Evolutionary conservation across 2,888 invertebrate species (phyloP).

Genomic region (Molorchus minor): DNA sequence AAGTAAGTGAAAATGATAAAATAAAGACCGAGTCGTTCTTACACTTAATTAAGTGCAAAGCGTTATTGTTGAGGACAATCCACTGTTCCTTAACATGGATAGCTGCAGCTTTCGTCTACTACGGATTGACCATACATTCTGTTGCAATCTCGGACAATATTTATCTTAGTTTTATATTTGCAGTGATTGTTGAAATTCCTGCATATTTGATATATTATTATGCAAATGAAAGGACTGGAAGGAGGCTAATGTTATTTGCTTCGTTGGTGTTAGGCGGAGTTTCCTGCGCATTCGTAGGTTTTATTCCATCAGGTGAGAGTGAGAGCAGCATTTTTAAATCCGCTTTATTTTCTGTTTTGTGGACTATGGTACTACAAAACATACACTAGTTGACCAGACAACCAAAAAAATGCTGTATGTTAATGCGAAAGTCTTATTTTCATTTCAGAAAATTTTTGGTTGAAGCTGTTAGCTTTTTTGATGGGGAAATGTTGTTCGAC

Average conservation of each 20-base stretch:
- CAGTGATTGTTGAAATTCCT: constrained; percentile 74
- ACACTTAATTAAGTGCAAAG: constrained; percentile 65
- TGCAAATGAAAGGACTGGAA: constrained; percentile 70
- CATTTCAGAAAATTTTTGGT: constrained; percentile 32
- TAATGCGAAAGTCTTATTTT: background rate
- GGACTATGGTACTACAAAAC: background rate
- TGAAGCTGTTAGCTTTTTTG: constrained; percentile 36
- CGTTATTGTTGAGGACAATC: constrained; percentile 66
- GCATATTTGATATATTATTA: constrained; percentile 72
- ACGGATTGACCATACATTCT: constrained; percentile 79
- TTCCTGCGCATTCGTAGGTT: constrained; percentile 63
- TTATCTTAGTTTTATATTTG: constrained; percentile 77
- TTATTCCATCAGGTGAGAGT: constrained; percentile 40
- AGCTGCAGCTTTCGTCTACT: constrained; percentile 79
- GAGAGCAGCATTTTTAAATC: constrained; percentile 4
- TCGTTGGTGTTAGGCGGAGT: constrained; percentile 70
- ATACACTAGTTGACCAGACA: background rate
- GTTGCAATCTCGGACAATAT: constrained; percentile 77
- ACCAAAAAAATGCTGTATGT: background rate
- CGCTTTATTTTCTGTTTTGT: background rate
- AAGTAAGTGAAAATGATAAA: constrained; percentile 9
- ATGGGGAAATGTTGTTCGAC: constrained; percentile 47
- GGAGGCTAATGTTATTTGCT: constrained; percentile 70
- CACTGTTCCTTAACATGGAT: constrained; percentile 80
- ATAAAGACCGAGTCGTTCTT: constrained; percentile 40